Conservation (phyloP, 37 sponge, comb jelly and placozoan species). For the Oscarella lobularis region DNA sequence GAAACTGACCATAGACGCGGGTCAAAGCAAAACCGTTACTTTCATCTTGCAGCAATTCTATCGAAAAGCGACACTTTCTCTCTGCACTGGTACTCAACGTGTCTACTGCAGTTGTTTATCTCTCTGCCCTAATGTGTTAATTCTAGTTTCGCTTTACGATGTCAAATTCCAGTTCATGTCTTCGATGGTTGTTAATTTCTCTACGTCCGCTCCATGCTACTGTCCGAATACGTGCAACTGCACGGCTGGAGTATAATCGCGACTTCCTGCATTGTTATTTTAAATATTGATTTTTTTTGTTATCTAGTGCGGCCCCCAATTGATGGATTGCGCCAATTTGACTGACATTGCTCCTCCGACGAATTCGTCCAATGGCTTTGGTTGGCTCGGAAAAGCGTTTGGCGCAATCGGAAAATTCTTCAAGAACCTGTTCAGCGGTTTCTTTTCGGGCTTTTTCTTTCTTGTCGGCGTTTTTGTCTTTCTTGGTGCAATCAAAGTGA, state of each 20-base stretch:
- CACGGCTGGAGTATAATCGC: neutral
- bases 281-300: neutral
- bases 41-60: neutral
- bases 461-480: neutral
- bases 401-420: neutral
- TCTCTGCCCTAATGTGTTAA: neutral
- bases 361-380: neutral
- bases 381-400: neutral
- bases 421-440: neutral
- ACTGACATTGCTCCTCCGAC: neutral
- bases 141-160: neutral
- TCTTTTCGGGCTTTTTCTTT: neutral
- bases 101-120: neutral
- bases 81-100: neutral
- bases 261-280: no score
- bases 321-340: neutral
- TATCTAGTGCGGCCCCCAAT: neutral
- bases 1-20: neutral
- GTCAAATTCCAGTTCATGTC: neutral
- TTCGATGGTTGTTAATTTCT: neutral
- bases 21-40: neutral
- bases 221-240: neutral
- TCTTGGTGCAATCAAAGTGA: neutral
- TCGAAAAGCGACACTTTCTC: neutral
- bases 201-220: neutral